Evolutionary conservation across 2,797 vertebrate species (phyloP), one percentile per base, ranked within the genome.

Genomic region (Lemur catta): DNA sequence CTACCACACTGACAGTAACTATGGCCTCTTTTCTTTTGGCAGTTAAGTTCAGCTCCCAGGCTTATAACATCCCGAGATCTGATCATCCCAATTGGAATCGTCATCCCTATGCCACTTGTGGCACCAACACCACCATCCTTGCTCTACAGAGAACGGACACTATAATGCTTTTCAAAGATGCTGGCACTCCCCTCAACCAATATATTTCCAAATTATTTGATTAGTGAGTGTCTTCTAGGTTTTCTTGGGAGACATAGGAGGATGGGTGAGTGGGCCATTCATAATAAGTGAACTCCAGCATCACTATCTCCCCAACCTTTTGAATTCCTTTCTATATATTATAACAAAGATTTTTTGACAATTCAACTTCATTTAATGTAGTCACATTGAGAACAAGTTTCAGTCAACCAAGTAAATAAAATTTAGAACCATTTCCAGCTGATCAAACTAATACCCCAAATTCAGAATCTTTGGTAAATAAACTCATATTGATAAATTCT

Each of bases 331-430:
- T 75, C 7, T 71, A 0, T 50, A 22, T 61, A 17, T 50, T 28
- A 63, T 69, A 38, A 28, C 76, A 92, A 91, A 65, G 38, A 46
- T 82, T 93, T 82, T 84, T 28, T 80, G 61, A 57, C n/a, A 87
- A 69, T 94, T 92, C 24, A 80, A 33, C 50, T 86, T 82, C 26
- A 50, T 75, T 92, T 93, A 86, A 81, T 63, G 1, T 69, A 85
- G 20, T 89, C 13, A 52, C 24, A 1, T 72, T 93, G 52, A 84
- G 59, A 93, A 59, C 20, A 87, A 17, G 33, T 28, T 75, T 76
- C 35, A 84, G 33, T 85, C 71, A 94, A 57, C 11, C 61, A 89
- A 41, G 26, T 63, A 75, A 95, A 84, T 24, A 85, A 80, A 96
- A 76, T 69, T 94, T 63, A 71, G 43, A 89, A 48, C 5, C 38